phyloP scores from a whole-genome alignment of 2,113 vertebrate species.

The Tenebrosternarchus preto region DNA sequence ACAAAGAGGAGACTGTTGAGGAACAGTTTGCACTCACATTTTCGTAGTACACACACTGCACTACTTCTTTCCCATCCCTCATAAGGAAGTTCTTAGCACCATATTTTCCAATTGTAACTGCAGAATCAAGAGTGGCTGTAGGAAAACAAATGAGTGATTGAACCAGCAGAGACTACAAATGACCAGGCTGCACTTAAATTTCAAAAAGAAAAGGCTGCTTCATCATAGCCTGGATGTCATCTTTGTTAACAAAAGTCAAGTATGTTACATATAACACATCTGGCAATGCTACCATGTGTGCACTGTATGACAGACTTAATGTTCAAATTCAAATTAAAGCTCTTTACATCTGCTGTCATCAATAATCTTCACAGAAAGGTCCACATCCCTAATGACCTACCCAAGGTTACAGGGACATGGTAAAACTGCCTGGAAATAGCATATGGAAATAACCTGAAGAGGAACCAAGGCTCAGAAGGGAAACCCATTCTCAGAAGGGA shows the following conservation, averaged over 20 bases:
- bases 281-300: neutral
- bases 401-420: too few relatives aligned
- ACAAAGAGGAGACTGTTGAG: conserved; percentile 3
- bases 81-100: conserved; percentile 90
- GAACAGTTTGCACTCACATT: conserved; percentile 81
- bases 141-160: conserved; percentile 43
- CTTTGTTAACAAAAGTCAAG: neutral
- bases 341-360: too few relatives aligned
- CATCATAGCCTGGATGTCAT: neutral
- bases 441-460: too few relatives aligned
- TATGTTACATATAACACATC: neutral
- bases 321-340: too few relatives aligned
- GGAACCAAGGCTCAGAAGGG: too few relatives aligned
- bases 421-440: too few relatives aligned
- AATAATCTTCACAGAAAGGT: too few relatives aligned
- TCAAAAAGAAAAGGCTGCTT: neutral
- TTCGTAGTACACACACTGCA: conserved; percentile 91
- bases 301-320: neutral
- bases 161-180: too few relatives aligned
- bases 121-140: conserved; percentile 89
- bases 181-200: neutral
- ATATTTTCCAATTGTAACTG: conserved; percentile 81
- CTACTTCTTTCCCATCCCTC: conserved; percentile 82
- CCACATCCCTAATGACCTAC: too few relatives aligned
- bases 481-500: too few relatives aligned